These are phyloP conservation scores for Microctonus brassicae DNA, from an alignment of 2,888 invertebrate genomes.

Conservation along the genomic window DNA sequence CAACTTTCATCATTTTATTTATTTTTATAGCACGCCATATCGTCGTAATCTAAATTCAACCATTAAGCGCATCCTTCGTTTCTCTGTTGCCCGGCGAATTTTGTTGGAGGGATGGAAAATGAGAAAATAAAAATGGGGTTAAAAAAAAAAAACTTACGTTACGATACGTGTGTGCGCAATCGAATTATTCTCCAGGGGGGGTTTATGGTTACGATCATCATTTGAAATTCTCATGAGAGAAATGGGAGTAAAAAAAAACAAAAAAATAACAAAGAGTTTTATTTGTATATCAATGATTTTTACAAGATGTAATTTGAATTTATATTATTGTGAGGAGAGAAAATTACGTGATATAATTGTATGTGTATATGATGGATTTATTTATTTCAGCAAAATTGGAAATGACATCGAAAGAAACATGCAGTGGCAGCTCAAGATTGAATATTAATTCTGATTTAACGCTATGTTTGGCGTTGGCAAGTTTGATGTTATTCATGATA, in stretches of 20 bases:
- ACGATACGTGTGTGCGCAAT: background rate
- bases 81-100: background rate
- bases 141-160: background rate
- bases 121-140: conserved; percentile 9
- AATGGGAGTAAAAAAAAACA: background rate
- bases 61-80: conserved; percentile 25
- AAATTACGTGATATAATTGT: background rate
- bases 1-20: background rate
- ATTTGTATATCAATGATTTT: background rate
- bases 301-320: background rate
- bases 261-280: too few relatives aligned
- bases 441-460: conserved; percentile 44
- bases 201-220: background rate
- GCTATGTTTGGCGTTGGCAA: conserved; percentile 52
- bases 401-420: conserved; percentile 60
- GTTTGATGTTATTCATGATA: conserved; percentile 47
- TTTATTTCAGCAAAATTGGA: conserved; percentile 65
- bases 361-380: conserved; percentile 19
- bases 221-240: background rate
- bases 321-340: background rate
- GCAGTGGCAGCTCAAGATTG: conserved; percentile 56
- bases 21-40: conserved; percentile 20
- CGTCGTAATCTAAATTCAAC: conserved; percentile 35
- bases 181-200: conserved; percentile 3
- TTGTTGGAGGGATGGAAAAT: too few relatives aligned